Evolutionary conservation across 2,797 vertebrate genomes (phyloP).

Genomic region (Pagetopsis macropterus): DNA sequence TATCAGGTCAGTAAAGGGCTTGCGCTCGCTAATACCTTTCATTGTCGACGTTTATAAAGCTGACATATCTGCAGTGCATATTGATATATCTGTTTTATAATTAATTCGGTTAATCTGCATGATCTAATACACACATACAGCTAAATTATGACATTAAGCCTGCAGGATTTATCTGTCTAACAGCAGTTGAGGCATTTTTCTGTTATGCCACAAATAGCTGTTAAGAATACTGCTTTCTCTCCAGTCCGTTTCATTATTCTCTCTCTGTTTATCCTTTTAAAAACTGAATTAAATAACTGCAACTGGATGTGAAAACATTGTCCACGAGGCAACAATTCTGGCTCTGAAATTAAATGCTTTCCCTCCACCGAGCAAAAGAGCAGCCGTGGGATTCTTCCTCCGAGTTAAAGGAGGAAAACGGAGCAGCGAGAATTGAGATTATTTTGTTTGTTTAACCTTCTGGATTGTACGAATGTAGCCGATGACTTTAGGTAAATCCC

Average conservation of each 20-base stretch:
- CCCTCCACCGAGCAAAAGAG: conserved; percentile 41
- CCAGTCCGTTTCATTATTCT: conserved; percentile 66
- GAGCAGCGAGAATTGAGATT: conserved; percentile 37
- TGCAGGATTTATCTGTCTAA: conserved; percentile 23
- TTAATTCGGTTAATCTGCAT: conserved; percentile 54
- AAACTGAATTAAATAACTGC: conserved; percentile 64
- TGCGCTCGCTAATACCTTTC: conserved; percentile 62
- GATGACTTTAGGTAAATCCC: conserved; percentile 40
- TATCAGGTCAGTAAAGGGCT: conserved; percentile 63
- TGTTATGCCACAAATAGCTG: conserved; percentile 10
- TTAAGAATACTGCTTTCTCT: conserved; percentile 41
- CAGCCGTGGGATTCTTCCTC: conserved; percentile 29
- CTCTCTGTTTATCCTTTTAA: conserved; percentile 65
- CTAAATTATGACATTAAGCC: conserved; percentile 24
- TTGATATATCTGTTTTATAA: conserved; percentile 62
- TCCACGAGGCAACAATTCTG: conserved; percentile 62
- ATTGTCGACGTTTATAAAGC: conserved; percentile 66
- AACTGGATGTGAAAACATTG: conserved; percentile 71
- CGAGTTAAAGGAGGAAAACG: conserved; percentile 43
- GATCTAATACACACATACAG: conserved; percentile 33
- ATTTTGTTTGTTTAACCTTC: conserved; percentile 49
- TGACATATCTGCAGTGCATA: conserved; percentile 59
- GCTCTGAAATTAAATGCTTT: conserved; percentile 67
- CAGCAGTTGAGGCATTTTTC: conserved; percentile 25
- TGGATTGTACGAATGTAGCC: conserved; percentile 33